phyloP scores from a whole-genome alignment of 92 coral and sea anemone species.

The Plumapathes pennacea region DNA sequence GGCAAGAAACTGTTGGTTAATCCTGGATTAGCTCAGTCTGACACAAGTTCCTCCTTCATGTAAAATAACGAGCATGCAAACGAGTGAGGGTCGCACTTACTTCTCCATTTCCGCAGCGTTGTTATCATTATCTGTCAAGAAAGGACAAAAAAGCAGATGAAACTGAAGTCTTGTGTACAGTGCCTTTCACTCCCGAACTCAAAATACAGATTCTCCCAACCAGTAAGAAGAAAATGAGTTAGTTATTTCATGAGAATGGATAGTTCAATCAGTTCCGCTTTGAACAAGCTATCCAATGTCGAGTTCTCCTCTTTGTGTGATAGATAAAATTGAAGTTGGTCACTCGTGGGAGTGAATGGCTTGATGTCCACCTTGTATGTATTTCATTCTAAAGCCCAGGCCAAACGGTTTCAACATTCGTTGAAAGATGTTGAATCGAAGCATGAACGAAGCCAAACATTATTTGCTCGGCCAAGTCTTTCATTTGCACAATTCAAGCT shows the following conservation, averaged over 20 bases:
- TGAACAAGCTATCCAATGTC: no score
- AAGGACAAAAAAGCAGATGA: neutral
- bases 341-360: no score
- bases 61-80: neutral
- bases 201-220: no score
- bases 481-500: neutral
- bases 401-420: neutral
- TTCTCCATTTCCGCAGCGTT: conserved; percentile 32
- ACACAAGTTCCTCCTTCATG: neutral
- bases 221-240: no score
- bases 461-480: neutral
- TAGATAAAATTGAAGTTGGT: no score
- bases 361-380: no score
- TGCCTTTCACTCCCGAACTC: no score
- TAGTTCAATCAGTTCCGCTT: no score
- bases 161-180: no score
- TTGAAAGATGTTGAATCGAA: neutral
- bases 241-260: no score
- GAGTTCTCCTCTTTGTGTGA: no score
- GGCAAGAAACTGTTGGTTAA: neutral
- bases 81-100: neutral
- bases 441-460: neutral
- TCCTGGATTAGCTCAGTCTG: conserved; percentile 1
- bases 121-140: conserved; percentile 3
- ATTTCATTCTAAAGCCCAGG: no score